Evolutionary conservation across 2,797 vertebrate genomes (phyloP), one percentile per base, ranked within the genome.

Genomic region (Ctenochaetus hawaiiensis): DNA sequence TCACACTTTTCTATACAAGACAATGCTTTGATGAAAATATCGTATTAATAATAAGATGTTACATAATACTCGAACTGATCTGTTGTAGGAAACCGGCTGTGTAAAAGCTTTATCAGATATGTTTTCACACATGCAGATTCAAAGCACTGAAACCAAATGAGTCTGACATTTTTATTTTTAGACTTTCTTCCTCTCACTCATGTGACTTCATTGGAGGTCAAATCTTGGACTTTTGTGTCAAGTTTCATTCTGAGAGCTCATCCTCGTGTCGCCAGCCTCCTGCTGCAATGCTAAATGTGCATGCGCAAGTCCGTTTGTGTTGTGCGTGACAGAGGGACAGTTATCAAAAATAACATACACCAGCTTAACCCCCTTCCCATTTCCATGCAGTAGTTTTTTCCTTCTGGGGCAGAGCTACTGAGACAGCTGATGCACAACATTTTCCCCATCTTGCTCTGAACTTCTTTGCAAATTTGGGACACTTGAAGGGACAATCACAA

Each of bases 381-480:
- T 6, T 53, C 52, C 20, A 20, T 47, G 17, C 20, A 34, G 39
- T 6, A 52, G n/a, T 13, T 45, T 12, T 44, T 63, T 44, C 13
- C 20, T 22, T 53, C 8, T n/a, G 39, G 26, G 44, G 39, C 47
- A 68, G 60, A 61, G 75, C 49, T 59, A 67, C 56, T 67, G 56
- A 74, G 68, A 69, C 45, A 54, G 58, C 67, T 52, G 51, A 58
- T 66, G 22, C 57, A 26, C 18, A 14, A 58, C 54, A 34, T 53
- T 69, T 68, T 47, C 47, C 56, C 61, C 34, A 74, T 57, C 57
- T 44, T 47, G n/a, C 6, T 56, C 43, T 45, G 49, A 26, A 39
- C 67, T 44, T 79, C 64, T 68, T 62, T 26, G 6, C 56, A 53
- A 83, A 78, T 67, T 72, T 59, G 37, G 13, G 37, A 8, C 22